These are phyloP conservation scores for Enteromius anoplus DNA, from an alignment of 2,797 vertebrate species.

Conservation along the genomic window DNA sequence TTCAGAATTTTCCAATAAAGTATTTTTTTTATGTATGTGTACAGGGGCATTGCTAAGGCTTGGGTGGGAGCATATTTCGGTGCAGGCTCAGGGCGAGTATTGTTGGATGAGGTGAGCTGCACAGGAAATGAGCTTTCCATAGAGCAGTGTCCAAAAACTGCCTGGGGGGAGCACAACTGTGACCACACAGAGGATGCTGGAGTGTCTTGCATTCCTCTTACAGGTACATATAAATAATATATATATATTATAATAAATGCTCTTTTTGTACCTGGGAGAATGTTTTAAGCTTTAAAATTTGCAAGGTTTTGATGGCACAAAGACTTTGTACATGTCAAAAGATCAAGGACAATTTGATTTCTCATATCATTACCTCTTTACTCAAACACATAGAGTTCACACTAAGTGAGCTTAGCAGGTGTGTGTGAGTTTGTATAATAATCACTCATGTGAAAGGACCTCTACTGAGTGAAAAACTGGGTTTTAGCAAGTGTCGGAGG, in stretches of 20 bases:
- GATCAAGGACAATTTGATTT: background rate
- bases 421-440: slow-evolving; percentile 22
- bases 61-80: slow-evolving; percentile 89
- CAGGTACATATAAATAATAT: slow-evolving; percentile 74
- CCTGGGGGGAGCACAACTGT: slow-evolving; percentile 95
- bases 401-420: slow-evolving; percentile 20
- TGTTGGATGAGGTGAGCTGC: slow-evolving; percentile 91
- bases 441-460: background rate
- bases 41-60: slow-evolving; percentile 87
- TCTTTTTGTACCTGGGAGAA: background rate
- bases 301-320: background rate
- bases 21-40: slow-evolving; percentile 10
- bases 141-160: slow-evolving; percentile 89
- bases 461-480: background rate
- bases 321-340: background rate
- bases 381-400: background rate
- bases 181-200: slow-evolving; percentile 93
- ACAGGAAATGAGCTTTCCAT: slow-evolving; percentile 94
- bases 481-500: background rate
- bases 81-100: slow-evolving; percentile 84
- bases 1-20: background rate
- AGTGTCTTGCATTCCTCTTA: slow-evolving; percentile 88
- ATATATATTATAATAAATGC: background rate
- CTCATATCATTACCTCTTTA: background rate
- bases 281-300: background rate